Evolutionary conservation across 53 echinoderm and acorn worm species (phyloP).

Genomic region (Mesocentrotus franciscanus): DNA sequence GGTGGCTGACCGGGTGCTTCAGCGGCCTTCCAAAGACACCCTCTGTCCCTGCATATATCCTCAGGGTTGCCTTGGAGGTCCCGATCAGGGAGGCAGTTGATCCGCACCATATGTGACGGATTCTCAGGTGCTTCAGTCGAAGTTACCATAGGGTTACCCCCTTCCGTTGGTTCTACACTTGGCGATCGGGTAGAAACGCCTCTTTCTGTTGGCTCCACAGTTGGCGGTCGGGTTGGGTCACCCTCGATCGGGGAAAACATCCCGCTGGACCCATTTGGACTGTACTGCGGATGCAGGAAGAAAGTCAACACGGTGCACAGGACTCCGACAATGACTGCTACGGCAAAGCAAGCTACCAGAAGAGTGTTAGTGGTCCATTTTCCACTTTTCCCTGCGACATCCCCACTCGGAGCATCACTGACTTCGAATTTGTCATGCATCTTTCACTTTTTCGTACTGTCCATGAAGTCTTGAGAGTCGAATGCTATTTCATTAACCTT

Average conservation of each 20-base stretch:
- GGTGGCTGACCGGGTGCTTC: slow-evolving; percentile 42
- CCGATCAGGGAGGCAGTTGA: slow-evolving; percentile 75
- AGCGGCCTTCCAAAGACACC: slow-evolving; percentile 64
- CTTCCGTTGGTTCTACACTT: background rate
- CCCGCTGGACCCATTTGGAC: background rate
- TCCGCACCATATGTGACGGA: slow-evolving; percentile 18
- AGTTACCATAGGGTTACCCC: background rate
- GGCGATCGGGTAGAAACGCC: background rate
- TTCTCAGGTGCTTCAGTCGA: background rate
- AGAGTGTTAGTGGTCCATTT: background rate
- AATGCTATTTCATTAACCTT: background rate
- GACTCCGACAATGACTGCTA: slow-evolving; percentile 66
- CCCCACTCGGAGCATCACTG: background rate
- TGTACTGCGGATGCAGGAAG: slow-evolving; percentile 77
- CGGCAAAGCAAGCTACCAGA: slow-evolving; percentile 21
- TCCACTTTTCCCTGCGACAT: too few species aligned
- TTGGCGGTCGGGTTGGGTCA: background rate
- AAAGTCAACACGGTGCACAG: slow-evolving; percentile 67
- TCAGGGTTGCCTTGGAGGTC: slow-evolving; percentile 45
- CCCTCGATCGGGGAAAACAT: background rate
- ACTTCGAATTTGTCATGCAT: slow-evolving; percentile 9
- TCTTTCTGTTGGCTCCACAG: background rate
- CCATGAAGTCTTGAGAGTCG: background rate
- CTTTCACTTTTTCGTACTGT: background rate
- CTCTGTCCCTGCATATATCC: slow-evolving; percentile 60